Evolutionary conservation across 2,113 vertebrate genomes (phyloP).

Genomic region (Peromyscus maniculatus): DNA sequence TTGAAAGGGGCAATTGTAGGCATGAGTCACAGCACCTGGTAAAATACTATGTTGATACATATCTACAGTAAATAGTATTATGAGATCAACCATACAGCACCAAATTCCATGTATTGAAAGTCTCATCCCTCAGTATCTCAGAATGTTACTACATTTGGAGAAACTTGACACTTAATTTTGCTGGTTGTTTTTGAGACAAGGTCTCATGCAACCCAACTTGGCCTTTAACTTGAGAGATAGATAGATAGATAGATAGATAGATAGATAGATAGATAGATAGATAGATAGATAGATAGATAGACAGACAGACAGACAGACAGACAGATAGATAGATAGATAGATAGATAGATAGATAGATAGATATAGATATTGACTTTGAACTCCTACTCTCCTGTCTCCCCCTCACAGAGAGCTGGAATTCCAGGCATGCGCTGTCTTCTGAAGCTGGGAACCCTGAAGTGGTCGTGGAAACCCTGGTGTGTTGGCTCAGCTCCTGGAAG

Average conservation of each 20-base stretch:
- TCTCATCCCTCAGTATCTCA: neutral
- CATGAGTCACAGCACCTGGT: neutral
- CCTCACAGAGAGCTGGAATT: neutral
- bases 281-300: too few species aligned
- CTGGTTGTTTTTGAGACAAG: neutral
- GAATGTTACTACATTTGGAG: neutral
- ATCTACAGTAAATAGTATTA: neutral
- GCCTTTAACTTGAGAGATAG: neutral
- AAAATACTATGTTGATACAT: neutral
- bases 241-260: too few species aligned
- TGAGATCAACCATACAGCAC: neutral
- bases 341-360: too few species aligned
- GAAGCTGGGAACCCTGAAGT: neutral
- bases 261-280: too few species aligned
- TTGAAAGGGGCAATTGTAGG: neutral
- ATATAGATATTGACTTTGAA: neutral
- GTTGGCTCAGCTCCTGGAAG: neutral
- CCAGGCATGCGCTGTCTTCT: neutral
- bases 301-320: too few species aligned
- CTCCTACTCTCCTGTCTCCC: neutral
- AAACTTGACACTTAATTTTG: neutral
- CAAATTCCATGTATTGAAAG: neutral
- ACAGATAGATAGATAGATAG: too few species aligned
- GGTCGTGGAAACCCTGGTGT: neutral
- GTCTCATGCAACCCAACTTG: neutral